These are phyloP conservation scores for Phengaris alcon DNA, from an alignment of 2,888 invertebrate genomes.

Conservation along the genomic window DNA sequence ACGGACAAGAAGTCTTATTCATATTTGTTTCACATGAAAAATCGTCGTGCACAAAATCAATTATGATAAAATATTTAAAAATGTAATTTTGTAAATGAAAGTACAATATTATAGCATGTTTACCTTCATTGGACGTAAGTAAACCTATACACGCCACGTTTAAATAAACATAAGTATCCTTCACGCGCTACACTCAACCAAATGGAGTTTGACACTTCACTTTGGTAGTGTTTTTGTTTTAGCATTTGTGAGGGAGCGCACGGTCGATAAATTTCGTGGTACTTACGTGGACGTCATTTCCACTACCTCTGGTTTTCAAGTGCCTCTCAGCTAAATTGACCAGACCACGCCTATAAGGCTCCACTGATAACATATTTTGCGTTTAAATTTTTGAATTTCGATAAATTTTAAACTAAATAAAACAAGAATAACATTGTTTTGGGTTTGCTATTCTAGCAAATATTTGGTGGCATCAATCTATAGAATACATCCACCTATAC, in stretches of 20 bases:
- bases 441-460: neutral
- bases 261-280: constrained; percentile 70
- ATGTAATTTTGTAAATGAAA: constrained; percentile 19
- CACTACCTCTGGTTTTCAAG: constrained; percentile 57
- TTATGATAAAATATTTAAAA: constrained; percentile 8
- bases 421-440: neutral
- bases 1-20: neutral
- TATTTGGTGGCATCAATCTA: neutral
- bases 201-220: constrained; percentile 61
- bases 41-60: neutral
- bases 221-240: constrained; percentile 59
- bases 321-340: constrained; percentile 58
- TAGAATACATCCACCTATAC: no score
- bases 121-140: constrained; percentile 25
- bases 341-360: constrained; percentile 52
- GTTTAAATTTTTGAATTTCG: constrained; percentile 36
- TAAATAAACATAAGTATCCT: constrained; percentile 30
- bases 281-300: constrained; percentile 62
- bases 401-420: neutral
- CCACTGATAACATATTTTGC: constrained; percentile 38
- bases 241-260: constrained; percentile 56
- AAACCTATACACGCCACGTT: constrained; percentile 26
- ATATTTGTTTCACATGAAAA: neutral
- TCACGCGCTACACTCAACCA: constrained; percentile 38
- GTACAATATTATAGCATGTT: constrained; percentile 24